Conservation (phyloP, 2,797 vertebrate genomes). For the Enteromius paludinosus region DNA sequence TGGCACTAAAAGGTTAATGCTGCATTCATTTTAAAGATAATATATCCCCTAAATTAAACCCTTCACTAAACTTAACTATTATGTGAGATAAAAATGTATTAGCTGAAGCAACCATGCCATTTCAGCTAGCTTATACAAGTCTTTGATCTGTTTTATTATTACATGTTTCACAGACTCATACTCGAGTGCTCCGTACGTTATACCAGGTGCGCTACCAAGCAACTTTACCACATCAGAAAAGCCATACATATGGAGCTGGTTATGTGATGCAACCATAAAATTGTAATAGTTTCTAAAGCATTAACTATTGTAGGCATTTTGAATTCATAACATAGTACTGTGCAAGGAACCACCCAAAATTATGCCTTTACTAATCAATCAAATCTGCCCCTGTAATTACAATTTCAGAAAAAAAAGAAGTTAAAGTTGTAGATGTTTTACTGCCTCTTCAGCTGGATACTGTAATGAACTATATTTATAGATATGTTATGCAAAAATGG, state of each 20-base stretch:
- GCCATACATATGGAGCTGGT: neutral
- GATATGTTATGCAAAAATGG: neutral
- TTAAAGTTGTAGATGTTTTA: neutral
- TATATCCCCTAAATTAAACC: neutral
- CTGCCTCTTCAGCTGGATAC: neutral
- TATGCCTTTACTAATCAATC: neutral
- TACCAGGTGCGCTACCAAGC: neutral
- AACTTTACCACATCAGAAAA: constrained; percentile 1
- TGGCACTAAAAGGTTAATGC: neutral
- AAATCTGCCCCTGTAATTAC: neutral
- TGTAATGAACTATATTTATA: neutral
- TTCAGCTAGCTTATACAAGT: neutral
- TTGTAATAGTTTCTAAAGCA: neutral
- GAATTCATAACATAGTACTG: neutral
- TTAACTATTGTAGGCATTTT: neutral
- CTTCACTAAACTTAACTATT: neutral
- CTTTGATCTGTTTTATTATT: neutral
- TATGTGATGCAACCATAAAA: neutral
- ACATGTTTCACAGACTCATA: neutral
- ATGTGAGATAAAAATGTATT: neutral
- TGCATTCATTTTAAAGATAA: neutral
- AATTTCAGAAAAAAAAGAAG: neutral
- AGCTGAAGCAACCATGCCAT: neutral
- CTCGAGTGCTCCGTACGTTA: neutral
- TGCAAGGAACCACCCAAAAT: neutral